These are phyloP conservation scores for Glandiceps talaboti DNA, from an alignment of 53 echinoderm and acorn worm species.

Conservation along the genomic window DNA sequence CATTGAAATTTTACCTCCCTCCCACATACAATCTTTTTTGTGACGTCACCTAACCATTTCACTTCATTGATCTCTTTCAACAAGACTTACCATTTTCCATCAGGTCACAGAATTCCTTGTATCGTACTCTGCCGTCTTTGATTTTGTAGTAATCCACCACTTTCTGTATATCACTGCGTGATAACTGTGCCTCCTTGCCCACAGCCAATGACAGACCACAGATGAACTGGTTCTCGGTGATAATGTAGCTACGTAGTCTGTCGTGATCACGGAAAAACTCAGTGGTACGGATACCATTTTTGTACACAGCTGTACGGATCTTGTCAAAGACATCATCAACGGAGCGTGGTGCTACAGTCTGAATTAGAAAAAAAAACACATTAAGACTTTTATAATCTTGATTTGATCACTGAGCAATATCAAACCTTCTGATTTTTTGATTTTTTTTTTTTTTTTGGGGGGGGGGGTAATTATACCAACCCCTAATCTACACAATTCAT, in stretches of 20 bases:
- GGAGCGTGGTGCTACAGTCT: conserved; percentile 37
- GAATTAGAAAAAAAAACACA: no score
- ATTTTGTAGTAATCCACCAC: conserved; percentile 66
- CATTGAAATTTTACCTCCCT: no score
- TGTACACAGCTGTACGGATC: conserved; percentile 85
- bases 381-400: no score
- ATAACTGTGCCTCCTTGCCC: conserved; percentile 60
- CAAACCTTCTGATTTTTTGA: no score
- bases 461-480: no score
- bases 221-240: conserved; percentile 97
- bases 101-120: conserved; percentile 86
- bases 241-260: conserved; percentile 82
- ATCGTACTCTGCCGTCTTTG: conserved; percentile 64
- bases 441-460: no score
- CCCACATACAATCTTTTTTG: no score
- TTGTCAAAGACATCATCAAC: conserved; percentile 66
- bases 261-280: conserved; percentile 99
- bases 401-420: no score
- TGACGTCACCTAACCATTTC: no score
- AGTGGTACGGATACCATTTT: conserved; percentile 86
- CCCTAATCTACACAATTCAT: no score
- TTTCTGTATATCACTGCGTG: conserved; percentile 74
- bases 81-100: conserved; percentile 96
- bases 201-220: conserved; percentile 86
- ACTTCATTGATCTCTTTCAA: no score